Evolutionary conservation across 2,888 invertebrate species (phyloP), one percentile per base, ranked within the genome.

Genomic region (Petrolisthes manimaculis): DNA sequence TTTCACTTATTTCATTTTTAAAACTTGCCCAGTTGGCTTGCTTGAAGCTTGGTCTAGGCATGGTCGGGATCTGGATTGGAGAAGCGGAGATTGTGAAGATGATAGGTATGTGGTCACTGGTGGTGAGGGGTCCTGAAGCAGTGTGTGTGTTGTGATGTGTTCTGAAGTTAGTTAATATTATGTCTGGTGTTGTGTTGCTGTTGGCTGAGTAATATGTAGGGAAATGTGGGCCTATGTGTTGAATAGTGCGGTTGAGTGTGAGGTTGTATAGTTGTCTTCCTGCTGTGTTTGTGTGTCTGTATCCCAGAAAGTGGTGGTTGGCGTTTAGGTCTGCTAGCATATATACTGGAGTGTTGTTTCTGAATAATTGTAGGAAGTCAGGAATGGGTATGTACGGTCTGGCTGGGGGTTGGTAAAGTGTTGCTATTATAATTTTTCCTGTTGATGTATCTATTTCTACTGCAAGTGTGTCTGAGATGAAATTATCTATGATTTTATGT

Each of bases 61-160:
- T 14, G 71, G n/a, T 71, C 6, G 71, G 71, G 14, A 6, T 12
- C n/a, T n/a, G 14, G n/a, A 71, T n/a, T 71, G 71, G 71, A n/a
- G 14, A 6, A 18, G 71, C 21, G 12, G 14, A 71, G 6, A 71
- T n/a, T 1, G 71, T 71, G 71, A 71, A n/a, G n/a, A 71, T 71
- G 6, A 71, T n/a, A 1, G 71, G 21, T 14, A n/a, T n/a, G 21
- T 71, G 71, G n/a, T 71, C 71, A 3, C 71, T 71, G 21, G 71
- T 71, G 21, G 71, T 71, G 6, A 71, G 71, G 14, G 71, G 71
- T 2, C 71, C 71, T 71, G 12, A 4, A n/a, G 71, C 6, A n/a
- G n/a, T 71, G 12, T 71, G 71, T 12, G 21, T n/a, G 71, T 71
- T 71, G 71, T 71, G 71, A n/a, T 71, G 21, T 71, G 71, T 71